Evolutionary conservation across 2,797 vertebrate genomes (phyloP).

Genomic region (Dromococcyx pavoninus): DNA sequence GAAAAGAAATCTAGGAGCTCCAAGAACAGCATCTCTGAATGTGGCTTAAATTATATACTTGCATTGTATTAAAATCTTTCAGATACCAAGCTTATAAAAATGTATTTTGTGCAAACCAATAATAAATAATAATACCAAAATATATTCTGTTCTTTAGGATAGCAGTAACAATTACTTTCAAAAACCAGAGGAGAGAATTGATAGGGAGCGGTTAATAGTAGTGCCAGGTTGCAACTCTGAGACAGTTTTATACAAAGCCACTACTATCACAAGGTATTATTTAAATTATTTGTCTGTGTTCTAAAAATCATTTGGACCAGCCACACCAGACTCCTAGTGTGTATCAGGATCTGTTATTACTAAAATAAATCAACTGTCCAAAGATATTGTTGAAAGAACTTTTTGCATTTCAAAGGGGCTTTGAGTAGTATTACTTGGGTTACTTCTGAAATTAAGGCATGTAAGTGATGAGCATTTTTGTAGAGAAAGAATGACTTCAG

Average conservation of each 20-base stretch:
- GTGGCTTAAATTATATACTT: background rate
- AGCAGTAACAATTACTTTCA: background rate
- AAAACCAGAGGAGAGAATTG: background rate
- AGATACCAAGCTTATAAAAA: background rate
- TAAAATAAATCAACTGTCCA: conserved; percentile 12
- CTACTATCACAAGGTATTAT: background rate
- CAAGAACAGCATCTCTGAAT: background rate
- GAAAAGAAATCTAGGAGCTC: background rate
- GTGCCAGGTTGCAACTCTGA: background rate
- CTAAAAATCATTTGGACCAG: background rate
- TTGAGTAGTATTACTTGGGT: background rate
- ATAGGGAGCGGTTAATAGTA: background rate
- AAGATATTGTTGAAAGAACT: background rate
- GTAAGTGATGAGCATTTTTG: conserved; percentile 8
- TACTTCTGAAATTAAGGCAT: conserved; percentile 18
- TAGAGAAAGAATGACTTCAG: background rate
- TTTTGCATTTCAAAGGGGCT: conserved; percentile 29
- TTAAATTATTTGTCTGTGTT: background rate
- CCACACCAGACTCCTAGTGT: background rate
- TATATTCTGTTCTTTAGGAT: background rate
- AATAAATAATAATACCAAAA: background rate
- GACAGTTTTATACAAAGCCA: conserved; percentile 9
- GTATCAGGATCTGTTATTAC: background rate
- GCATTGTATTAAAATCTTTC: background rate
- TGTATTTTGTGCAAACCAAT: background rate